Percentiles rank a stretch among this genome's conserved stretches.
phyloP scores from a whole-genome alignment of 2,888 invertebrate species.

The Mellilla xanthometata region DNA sequence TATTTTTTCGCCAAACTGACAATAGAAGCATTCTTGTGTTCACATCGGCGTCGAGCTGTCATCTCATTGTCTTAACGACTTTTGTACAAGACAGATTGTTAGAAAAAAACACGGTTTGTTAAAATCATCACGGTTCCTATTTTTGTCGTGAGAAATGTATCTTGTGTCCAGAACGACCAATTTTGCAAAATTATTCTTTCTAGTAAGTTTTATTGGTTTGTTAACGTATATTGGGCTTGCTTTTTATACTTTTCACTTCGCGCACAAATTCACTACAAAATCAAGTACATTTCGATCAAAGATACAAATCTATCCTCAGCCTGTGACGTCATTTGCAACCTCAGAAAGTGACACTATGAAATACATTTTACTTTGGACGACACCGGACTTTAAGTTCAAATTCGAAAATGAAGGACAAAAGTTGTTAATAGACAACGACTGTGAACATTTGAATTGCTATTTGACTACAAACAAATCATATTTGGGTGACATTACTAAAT shows the following conservation, averaged over 20 bases:
- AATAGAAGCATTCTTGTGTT: conserved; percentile 28
- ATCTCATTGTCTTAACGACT: conserved; percentile 38
- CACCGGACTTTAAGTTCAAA: conserved; percentile 24
- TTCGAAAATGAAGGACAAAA: conserved; percentile 43
- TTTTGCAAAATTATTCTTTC: conserved; percentile 62
- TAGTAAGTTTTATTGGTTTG: conserved; percentile 57
- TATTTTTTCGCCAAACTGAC: conserved; percentile 53
- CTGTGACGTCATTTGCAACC: conserved; percentile 13
- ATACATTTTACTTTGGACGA: conserved; percentile 59
- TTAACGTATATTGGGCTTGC: conserved; percentile 55
- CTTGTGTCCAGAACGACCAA: conserved; percentile 48
- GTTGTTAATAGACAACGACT: conserved; percentile 48
- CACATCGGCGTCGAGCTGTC: conserved; percentile 39
- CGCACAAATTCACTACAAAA: conserved; percentile 40
- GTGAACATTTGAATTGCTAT: conserved; percentile 56
- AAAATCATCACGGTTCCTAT: too few species aligned
- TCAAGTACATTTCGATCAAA: conserved; percentile 19
- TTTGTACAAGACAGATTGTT: conserved; percentile 7
- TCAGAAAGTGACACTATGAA: conserved; percentile 38
- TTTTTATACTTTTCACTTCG: conserved; percentile 59
- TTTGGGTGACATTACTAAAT: conserved; percentile 46
- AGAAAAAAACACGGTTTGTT: too few species aligned
- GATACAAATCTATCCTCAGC: conserved; percentile 6
- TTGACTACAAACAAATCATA: conserved; percentile 52
- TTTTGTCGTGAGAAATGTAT: conserved; percentile 41